phyloP scores from a whole-genome alignment of 2,888 invertebrate species.

The Macaria liturata region DNA sequence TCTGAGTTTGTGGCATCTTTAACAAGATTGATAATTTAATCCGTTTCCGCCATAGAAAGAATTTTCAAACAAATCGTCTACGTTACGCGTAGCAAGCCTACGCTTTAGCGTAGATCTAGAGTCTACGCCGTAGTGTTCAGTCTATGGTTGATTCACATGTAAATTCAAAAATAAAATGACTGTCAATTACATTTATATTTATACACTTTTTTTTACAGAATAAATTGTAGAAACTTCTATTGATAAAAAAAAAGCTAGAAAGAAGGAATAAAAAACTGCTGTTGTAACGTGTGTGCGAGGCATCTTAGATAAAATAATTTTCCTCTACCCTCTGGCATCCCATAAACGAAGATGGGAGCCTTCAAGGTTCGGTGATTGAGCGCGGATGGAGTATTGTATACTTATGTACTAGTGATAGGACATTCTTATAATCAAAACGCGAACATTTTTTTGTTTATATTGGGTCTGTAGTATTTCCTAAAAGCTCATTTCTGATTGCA shows the following conservation, averaged over 20 bases:
- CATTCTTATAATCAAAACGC: too few species aligned
- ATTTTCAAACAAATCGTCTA: neutral
- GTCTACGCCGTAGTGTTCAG: neutral
- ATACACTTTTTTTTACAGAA: neutral
- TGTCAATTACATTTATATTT: neutral
- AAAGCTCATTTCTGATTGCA: too few species aligned
- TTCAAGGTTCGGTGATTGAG: slow-evolving; percentile 19
- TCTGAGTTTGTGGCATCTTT: neutral
- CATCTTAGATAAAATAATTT: slow-evolving; percentile 20
- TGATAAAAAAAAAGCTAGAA: neutral
- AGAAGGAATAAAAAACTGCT: neutral
- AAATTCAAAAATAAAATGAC: neutral
- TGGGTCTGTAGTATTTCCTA: too few species aligned
- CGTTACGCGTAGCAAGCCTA: neutral
- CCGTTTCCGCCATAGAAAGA: neutral
- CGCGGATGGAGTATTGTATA: slow-evolving; percentile 13
- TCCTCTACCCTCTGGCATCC: slow-evolving; percentile 16
- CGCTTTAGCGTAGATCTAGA: neutral
- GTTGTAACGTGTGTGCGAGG: neutral
- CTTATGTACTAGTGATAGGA: too few species aligned
- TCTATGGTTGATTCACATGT: neutral
- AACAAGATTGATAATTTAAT: neutral
- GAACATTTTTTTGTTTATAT: too few species aligned
- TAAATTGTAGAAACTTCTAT: neutral
- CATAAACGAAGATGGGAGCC: slow-evolving; percentile 20